Percentiles rank a stretch among this genome's conserved stretches.
Conservation (phyloP, 2,797 vertebrate species). For the Fistularia commersonii region DNA sequence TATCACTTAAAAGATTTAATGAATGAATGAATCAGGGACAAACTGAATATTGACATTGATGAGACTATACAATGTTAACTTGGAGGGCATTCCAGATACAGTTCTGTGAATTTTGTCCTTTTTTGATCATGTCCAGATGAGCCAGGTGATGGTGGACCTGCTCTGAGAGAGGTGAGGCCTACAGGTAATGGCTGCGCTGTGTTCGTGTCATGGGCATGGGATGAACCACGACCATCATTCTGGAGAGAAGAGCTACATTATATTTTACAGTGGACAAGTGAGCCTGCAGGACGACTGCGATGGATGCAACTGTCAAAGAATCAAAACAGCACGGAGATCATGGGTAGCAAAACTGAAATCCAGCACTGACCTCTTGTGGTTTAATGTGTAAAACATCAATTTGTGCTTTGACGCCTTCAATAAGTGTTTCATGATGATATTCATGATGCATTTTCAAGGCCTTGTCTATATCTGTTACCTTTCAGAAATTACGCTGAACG, state of each 20-base stretch:
- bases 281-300: conserved; percentile 13
- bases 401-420: neutral
- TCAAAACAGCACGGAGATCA: conserved; percentile 51
- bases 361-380: conserved; percentile 44
- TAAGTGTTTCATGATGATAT: too few species aligned
- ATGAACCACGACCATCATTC: neutral
- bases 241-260: conserved; percentile 45
- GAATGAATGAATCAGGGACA: too few species aligned
- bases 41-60: too few species aligned
- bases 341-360: conserved; percentile 56
- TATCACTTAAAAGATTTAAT: too few species aligned
- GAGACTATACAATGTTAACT: too few species aligned
- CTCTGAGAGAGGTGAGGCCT: conserved; percentile 22
- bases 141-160: conserved; percentile 61
- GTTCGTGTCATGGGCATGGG: conserved; percentile 50
- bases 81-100: too few species aligned
- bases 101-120: neutral
- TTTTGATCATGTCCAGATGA: conserved; percentile 50
- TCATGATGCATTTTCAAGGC: too few species aligned
- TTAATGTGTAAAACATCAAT: neutral
- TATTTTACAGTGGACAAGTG: conserved; percentile 74
- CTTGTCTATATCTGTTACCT: too few species aligned
- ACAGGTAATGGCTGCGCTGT: conserved; percentile 31
- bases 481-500: neutral
- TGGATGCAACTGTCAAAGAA: conserved; percentile 70